phyloP scores from a whole-genome alignment of 2,888 invertebrate species.

The Resseliella maxima region DNA sequence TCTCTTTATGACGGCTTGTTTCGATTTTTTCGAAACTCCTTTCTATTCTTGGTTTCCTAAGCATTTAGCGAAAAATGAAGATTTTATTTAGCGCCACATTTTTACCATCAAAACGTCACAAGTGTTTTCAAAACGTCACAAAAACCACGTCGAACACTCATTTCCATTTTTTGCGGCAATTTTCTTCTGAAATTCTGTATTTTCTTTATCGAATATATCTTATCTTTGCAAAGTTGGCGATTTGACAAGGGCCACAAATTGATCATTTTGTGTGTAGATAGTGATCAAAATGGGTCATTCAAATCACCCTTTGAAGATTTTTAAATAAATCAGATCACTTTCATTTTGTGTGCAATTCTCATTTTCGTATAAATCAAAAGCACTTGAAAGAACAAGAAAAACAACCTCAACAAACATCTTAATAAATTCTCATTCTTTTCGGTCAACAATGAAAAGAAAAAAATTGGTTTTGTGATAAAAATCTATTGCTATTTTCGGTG shows the following conservation, averaged over 20 bases:
- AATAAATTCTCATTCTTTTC: background rate
- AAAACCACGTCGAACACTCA: no score
- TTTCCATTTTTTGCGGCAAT: no score
- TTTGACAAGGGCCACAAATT: background rate
- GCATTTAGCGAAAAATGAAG: no score
- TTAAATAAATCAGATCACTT: background rate
- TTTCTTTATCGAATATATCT: background rate
- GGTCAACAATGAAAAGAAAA: background rate
- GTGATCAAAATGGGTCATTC: background rate
- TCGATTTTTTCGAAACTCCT: background rate
- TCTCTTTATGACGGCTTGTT: background rate
- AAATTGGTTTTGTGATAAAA: constrained; percentile 2
- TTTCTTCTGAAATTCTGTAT: no score
- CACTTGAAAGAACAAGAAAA: background rate
- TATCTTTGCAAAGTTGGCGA: background rate
- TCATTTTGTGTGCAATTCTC: no score
- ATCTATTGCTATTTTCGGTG: constrained; percentile 44
- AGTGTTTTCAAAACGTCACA: no score
- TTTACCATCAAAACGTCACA: no score
- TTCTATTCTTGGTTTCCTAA: background rate
- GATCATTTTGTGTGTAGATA: constrained; percentile 22
- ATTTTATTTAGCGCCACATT: no score
- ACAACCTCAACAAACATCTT: constrained; percentile 5
- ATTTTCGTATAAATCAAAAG: no score
- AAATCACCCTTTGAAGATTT: background rate